Base-by-base conservation (phyloP, 2,797 vertebrate genomes). In the Gymnodraco acuticeps region DNA sequence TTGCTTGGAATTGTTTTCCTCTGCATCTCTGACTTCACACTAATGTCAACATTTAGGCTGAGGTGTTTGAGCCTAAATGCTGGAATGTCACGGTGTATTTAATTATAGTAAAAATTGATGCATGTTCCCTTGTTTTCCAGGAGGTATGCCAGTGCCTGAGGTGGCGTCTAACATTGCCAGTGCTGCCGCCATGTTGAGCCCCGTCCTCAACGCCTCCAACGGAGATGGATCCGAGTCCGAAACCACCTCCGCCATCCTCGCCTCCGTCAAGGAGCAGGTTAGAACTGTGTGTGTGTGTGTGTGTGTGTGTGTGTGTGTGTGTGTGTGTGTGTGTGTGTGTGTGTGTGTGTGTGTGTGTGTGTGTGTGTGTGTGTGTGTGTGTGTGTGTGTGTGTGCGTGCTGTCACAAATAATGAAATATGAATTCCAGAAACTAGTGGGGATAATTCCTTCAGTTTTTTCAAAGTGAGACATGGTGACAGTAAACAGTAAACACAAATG, bases 191-290 rank as follows among this genome's bases (percentile, higher is more conserved):
- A 97, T 98, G 94, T 94, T 99, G 92, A 99, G 97, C 88, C 97
- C 98, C 3, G 96, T 98, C 84, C 89, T 99, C 89, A 97, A 96
- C 85, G 91, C 97, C 80, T 98, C 98, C 93, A 99, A 98, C 0
- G 97, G 98, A 0, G 98, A 99, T 81, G 97, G 97, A 87, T 97
- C 98, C 0, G 98, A 99, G 93, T 97, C 97, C 0, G 98, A 99
- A 95, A 99, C 97, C 88, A 99, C 98, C 70, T 99, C 98, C 10
- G 98, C 98, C 86, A 99, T 99, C 88, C 95, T 99, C 2, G 98
- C 98, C 70, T 99, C 98, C 1, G 98, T 99, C 90, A 99, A 99
- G 88, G 98, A 99, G 92, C 98, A 99, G 97, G 98, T 99, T 43
- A 94, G 86, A 67, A 46, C 64, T 62, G 61, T 31, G 1, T 33